phyloP scores from a whole-genome alignment of 1,140 invertebrate species.

The Doryteuthis pealeii region DNA sequence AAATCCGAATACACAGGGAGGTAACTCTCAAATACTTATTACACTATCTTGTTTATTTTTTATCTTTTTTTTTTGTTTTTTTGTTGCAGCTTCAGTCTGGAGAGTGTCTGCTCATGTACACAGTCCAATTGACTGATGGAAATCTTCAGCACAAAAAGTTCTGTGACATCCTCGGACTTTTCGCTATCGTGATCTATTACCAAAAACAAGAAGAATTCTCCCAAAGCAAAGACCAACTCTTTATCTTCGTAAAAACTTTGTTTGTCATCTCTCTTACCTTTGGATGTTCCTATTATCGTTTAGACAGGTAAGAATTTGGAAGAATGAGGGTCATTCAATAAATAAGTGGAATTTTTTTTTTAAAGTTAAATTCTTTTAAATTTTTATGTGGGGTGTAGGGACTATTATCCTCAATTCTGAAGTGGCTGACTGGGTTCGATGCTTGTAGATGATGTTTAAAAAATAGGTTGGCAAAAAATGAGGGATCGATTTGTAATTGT shows the following conservation, averaged over 20 bases:
- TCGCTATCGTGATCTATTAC: background rate
- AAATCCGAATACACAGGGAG: no score
- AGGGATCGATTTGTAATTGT: no score
- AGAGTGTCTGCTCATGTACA: background rate
- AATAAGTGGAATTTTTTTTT: no score
- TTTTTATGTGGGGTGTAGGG: no score
- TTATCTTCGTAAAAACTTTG: background rate
- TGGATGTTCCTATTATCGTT: background rate
- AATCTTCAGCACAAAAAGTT: background rate
- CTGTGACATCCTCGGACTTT: background rate
- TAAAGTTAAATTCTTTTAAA: no score
- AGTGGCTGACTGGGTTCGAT: no score
- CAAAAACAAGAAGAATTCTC: background rate
- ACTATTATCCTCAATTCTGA: no score
- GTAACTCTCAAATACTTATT: no score
- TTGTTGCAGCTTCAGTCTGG: background rate
- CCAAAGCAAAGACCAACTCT: slow-evolving; percentile 5
- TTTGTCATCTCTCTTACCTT: background rate
- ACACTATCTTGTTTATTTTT: no score
- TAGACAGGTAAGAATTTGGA: background rate
- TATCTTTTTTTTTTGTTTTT: background rate
- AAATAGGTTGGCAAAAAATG: no score
- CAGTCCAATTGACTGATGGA: background rate
- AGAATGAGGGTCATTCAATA: no score
- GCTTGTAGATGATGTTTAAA: no score